Conservation (phyloP, 2,888 invertebrate genomes). For the Phrixothrix hirtus region DNA sequence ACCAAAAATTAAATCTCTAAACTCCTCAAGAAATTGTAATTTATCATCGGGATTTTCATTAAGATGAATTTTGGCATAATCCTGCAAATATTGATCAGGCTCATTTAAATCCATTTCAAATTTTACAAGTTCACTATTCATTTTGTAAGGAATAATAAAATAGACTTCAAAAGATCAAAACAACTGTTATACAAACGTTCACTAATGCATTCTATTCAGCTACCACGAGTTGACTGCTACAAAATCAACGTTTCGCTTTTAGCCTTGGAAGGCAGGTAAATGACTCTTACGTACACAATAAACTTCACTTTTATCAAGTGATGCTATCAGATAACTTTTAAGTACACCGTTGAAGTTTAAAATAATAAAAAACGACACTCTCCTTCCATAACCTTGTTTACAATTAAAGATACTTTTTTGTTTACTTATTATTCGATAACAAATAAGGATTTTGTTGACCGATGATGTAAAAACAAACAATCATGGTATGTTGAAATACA, state of each 20-base stretch:
- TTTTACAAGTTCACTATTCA: constrained; percentile 50
- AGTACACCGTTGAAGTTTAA: too few relatives aligned
- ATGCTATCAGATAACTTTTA: too few relatives aligned
- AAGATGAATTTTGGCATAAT: constrained; percentile 68
- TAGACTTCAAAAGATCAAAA: too few relatives aligned
- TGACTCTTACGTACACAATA: constrained; percentile 15
- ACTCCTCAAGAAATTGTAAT: constrained; percentile 68
- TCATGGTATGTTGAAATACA: too few relatives aligned
- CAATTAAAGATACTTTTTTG: too few relatives aligned
- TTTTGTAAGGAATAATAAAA: too few relatives aligned
- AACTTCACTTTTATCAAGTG: too few relatives aligned
- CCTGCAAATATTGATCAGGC: constrained; percentile 67
- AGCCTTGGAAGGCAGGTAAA: constrained; percentile 8
- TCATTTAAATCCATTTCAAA: constrained; percentile 67
- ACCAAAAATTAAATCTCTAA: constrained; percentile 77
- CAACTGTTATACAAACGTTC: background rate
- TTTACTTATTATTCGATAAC: too few relatives aligned
- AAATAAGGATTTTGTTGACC: too few relatives aligned
- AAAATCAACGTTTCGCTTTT: constrained; percentile 1
- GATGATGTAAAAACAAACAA: too few relatives aligned
- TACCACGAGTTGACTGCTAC: constrained; percentile 18
- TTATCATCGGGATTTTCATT: constrained; percentile 74
- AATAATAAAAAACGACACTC: too few relatives aligned
- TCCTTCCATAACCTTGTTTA: too few relatives aligned
- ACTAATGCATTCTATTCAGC: constrained; percentile 21